A percentile compares a stretch with the other conserved stretches of the same genome.
Evolutionary conservation across 2,113 vertebrate genomes (phyloP).

Genomic region (Pyrgilauda ruficollis): DNA sequence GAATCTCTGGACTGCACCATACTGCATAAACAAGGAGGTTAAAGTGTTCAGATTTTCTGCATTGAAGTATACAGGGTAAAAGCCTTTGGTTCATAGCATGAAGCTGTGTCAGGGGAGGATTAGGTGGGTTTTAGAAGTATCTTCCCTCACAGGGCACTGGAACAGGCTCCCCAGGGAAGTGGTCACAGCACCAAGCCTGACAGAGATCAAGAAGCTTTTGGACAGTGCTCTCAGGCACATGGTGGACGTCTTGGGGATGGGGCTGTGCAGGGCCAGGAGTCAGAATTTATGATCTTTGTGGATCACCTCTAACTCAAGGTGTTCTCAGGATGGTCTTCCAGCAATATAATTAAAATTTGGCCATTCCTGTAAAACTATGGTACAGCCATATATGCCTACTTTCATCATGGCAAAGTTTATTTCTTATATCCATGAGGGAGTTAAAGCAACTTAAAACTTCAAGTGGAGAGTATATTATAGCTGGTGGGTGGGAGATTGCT

Average conservation of each 20-base stretch:
- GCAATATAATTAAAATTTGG: not conserved
- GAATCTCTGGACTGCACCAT: not conserved
- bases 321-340: not conserved
- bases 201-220: fast-evolving
- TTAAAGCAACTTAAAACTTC: not conserved
- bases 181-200: not conserved
- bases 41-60: not conserved
- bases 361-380: not conserved
- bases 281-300: not conserved
- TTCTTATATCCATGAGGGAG: not conserved
- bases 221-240: not conserved
- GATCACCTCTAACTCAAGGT: not conserved
- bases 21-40: not conserved
- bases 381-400: not conserved
- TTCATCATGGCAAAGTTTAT: not conserved
- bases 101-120: not conserved
- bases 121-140: not conserved
- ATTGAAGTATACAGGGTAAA: not conserved
- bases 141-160: not conserved
- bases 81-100: not conserved
- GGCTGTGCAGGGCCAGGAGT: not conserved
- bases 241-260: not conserved
- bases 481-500: not conserved
- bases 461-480: not conserved
- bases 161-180: not conserved